Evolutionary conservation across 1,140 invertebrate species (phyloP), one percentile per base, ranked within the genome.

Genomic region (Araneus ventricosus): DNA sequence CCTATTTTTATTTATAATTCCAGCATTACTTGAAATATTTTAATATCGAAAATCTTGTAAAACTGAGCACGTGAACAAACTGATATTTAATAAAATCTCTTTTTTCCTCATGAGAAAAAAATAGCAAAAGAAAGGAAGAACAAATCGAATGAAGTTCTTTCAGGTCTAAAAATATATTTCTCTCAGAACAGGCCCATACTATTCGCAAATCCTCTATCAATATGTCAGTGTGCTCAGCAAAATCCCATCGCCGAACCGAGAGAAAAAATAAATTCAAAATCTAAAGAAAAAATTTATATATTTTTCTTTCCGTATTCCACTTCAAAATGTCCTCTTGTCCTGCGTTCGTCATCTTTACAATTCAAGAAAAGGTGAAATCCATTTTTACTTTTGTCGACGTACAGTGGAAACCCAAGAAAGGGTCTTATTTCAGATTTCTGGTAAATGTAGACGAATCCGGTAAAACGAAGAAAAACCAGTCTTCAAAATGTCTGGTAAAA

Each of bases 111-210:
- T 1, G 22, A 63, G 24, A 63, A 24, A 22, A 63, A 63, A n/a
- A 24, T 63, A 37, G 1, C 20, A 22, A 75, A 34, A 34, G 30
- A 75, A 34, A 34, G 1, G 20, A 17, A 34, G 70, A 20, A 75
- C 70, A 75, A 75, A 75, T 75, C 70, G 70, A 75, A 75, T 75
- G 70, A 75, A 75, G 70, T 75, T 34, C 70, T 37, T 75, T 75
- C 30, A 22, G 70, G 30, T 75, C 70, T 75, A 75, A 75, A 75
- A 75, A 75, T 75, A 75, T 34, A 75, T 75, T 75, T 37, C 30
- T 22, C 20, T 75, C 34, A 8, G 27, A 75, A 37, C 70, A 20
- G 67, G 70, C 30, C 70, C 37, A 14, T 14, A 75, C 70, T 20
- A 34, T 75, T 75, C 10, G 27, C 70, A 75, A 37, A 75, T 75